phyloP scores from a whole-genome alignment of 2,888 invertebrate genomes.

The Isotomurus palustris region DNA sequence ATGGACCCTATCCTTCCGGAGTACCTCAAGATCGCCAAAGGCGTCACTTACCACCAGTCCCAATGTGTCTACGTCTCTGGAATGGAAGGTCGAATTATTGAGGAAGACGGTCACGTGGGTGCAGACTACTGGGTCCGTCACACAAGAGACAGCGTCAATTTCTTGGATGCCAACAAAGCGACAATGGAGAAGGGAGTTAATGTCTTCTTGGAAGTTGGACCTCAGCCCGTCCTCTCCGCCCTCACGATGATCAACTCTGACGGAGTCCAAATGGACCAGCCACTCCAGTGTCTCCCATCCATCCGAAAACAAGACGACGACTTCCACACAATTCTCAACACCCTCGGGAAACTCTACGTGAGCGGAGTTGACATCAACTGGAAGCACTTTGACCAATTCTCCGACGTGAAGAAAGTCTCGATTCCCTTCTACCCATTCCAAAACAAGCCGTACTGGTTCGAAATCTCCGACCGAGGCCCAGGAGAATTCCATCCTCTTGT shows the following conservation, averaged over 20 bases:
- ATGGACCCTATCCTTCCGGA: conserved; percentile 32
- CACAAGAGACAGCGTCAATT: conserved; percentile 24
- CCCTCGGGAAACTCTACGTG: conserved; percentile 15
- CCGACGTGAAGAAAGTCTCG: conserved; percentile 6
- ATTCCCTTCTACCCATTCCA: conserved; percentile 20
- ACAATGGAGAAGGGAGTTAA: conserved; percentile 7
- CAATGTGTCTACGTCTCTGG: conserved; percentile 17
- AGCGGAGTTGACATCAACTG: conserved; percentile 1
- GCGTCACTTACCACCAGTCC: background rate
- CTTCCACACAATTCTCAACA: conserved; percentile 8
- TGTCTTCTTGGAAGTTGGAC: conserved; percentile 26
- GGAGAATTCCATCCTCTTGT: conserved; percentile 17
- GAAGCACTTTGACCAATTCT: conserved; percentile 1
- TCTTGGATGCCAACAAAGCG: conserved; percentile 12
- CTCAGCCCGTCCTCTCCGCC: conserved; percentile 27
- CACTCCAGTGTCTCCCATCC: conserved; percentile 13
- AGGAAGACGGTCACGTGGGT: background rate
- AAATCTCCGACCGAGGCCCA: background rate
- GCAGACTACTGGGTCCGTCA: conserved; percentile 30
- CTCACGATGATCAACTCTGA: conserved; percentile 12
- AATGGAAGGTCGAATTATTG: conserved; percentile 20
- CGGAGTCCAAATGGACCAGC: background rate
- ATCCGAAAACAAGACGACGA: conserved; percentile 13
- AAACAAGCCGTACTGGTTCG: conserved; percentile 14
- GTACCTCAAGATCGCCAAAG: conserved; percentile 7